Percentiles rank a stretch among this genome's conserved stretches.
Conservation (phyloP, 1,140 invertebrate genomes). For the Lucilia cuprina region DNA sequence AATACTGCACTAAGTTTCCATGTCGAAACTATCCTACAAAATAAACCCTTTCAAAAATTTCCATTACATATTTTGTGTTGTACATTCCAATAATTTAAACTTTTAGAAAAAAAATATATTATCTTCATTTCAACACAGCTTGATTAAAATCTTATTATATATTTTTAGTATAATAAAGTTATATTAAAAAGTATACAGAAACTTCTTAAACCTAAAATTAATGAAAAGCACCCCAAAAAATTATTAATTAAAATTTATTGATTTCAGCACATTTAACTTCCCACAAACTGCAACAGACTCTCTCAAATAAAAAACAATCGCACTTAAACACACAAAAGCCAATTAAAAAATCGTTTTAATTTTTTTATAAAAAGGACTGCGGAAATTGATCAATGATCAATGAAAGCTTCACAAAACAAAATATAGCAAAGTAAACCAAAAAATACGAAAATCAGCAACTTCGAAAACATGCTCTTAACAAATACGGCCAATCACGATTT, state of each 20-base stretch:
- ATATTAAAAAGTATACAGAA: not conserved
- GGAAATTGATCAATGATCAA: constrained; percentile 21
- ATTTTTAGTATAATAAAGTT: not conserved
- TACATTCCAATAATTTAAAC: too few relatives aligned
- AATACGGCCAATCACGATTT: constrained; percentile 22
- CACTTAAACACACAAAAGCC: not conserved
- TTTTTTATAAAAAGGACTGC: not conserved
- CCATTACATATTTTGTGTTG: too few relatives aligned
- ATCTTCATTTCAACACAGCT: too few relatives aligned
- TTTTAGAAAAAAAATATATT: too few relatives aligned
- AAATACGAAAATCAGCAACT: not conserved
- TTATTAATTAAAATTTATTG: not conserved
- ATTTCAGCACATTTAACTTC: not conserved
- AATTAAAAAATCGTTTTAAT: not conserved
- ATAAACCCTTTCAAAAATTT: too few relatives aligned
- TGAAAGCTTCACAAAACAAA: not conserved
- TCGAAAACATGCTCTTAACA: not conserved
- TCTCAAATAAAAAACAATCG: not conserved
- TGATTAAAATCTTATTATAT: too few relatives aligned
- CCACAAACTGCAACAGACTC: not conserved
- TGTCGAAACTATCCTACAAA: too few relatives aligned
- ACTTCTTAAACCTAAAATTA: not conserved
- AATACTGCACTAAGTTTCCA: too few relatives aligned
- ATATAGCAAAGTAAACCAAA: not conserved
- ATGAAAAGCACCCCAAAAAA: not conserved